Evolutionary conservation across 1,140 invertebrate species (phyloP).

Genomic region (Aphelenchoides fujianensis): DNA sequence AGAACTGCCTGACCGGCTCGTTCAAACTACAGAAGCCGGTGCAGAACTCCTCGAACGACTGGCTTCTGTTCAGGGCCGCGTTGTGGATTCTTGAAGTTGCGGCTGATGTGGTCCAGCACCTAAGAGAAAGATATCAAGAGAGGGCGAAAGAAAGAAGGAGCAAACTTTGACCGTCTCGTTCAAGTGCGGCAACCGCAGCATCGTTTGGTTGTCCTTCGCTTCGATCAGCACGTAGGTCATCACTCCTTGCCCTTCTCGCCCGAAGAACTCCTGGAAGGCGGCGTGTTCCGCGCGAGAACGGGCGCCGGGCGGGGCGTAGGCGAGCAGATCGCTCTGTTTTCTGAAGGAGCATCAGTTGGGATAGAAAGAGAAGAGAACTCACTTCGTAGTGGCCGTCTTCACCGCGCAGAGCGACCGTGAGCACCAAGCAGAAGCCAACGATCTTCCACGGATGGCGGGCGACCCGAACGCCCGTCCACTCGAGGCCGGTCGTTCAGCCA

Average conservation of each 20-base stretch:
- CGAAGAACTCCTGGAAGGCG: constrained; percentile 27
- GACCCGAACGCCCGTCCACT: not conserved
- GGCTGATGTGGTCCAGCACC: constrained; percentile 16
- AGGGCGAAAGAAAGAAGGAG: no score
- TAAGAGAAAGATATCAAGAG: not conserved
- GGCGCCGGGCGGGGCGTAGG: constrained; percentile 23
- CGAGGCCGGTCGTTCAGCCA: not conserved
- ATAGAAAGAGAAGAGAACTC: not conserved
- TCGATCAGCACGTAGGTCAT: constrained; percentile 25
- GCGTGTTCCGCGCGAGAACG: constrained; percentile 18
- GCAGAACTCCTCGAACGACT: constrained; percentile 27
- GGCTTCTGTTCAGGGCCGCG: not conserved
- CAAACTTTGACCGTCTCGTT: constrained; percentile 20
- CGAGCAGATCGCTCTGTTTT: constrained; percentile 25
- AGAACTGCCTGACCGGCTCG: constrained; percentile 31
- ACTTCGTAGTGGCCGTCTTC: constrained; percentile 8
- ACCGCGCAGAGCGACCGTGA: not conserved
- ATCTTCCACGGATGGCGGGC: not conserved
- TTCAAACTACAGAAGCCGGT: constrained; percentile 27
- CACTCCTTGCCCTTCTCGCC: constrained; percentile 23
- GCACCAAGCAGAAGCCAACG: not conserved
- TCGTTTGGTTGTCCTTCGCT: constrained; percentile 27
- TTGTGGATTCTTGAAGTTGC: constrained; percentile 27
- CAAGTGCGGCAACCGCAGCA: constrained; percentile 21
- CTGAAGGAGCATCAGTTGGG: not conserved